Percentiles rank a stretch among this genome's conserved stretches.
These are phyloP conservation scores for Ptyas mucosa DNA, from an alignment of 2,113 vertebrate species.

Conservation along the genomic window DNA sequence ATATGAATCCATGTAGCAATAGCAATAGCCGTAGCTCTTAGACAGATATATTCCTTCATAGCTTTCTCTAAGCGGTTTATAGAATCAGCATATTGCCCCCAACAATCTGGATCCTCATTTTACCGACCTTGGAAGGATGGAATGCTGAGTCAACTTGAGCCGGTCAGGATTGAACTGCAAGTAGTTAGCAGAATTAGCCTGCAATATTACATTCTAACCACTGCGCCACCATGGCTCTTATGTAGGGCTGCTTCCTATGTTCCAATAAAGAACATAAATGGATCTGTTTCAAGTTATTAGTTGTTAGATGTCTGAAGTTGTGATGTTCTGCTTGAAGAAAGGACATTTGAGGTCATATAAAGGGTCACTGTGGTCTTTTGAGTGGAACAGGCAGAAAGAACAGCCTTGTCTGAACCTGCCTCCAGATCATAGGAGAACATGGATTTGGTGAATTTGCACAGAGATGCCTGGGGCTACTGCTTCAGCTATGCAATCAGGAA, in stretches of 20 bases:
- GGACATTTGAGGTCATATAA: background rate
- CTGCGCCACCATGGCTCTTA: background rate
- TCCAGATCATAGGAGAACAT: slow-evolving; percentile 24
- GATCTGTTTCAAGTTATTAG: background rate
- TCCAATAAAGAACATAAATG: background rate
- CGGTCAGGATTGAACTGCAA: background rate
- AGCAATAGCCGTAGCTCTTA: background rate
- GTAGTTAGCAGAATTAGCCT: background rate
- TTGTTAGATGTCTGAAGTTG: background rate
- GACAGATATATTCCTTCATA: background rate
- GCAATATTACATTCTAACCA: background rate
- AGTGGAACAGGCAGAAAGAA: background rate
- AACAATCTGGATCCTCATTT: background rate
- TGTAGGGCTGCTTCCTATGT: background rate
- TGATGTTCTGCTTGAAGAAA: background rate
- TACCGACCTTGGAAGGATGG: background rate
- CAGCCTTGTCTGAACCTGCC: slow-evolving; percentile 26
- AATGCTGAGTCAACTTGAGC: background rate
- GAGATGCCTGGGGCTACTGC: background rate
- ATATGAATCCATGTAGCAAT: background rate
- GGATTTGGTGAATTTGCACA: background rate
- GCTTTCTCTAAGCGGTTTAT: background rate
- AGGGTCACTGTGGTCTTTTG: background rate
- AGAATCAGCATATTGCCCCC: background rate
- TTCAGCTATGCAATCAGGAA: slow-evolving; percentile 20